These are phyloP conservation scores for Dendrocopos noguchii DNA, from an alignment of 2,113 vertebrate species.

Conservation along the genomic window DNA sequence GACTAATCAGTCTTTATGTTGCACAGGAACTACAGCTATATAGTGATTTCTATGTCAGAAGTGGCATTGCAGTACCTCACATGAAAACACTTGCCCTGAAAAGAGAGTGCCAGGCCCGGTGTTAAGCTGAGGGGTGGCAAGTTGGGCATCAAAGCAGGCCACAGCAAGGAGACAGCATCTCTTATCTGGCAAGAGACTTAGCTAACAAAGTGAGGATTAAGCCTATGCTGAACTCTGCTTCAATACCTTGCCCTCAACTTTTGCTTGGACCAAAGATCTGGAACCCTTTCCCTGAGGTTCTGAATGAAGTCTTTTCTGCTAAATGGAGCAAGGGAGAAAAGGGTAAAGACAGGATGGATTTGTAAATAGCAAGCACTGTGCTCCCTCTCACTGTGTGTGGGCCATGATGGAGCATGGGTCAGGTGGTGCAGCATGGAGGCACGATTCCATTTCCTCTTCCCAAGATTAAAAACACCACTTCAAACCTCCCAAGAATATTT, in stretches of 20 bases:
- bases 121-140: background rate
- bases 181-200: background rate
- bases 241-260: background rate
- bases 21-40: background rate
- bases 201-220: background rate
- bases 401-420: background rate
- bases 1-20: background rate
- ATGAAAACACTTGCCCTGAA: background rate
- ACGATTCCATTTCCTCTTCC: background rate
- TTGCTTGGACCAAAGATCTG: background rate
- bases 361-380: rapidly evolving
- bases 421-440: background rate
- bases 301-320: background rate
- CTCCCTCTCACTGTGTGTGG: background rate
- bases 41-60: background rate
- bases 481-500: background rate
- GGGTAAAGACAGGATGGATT: background rate
- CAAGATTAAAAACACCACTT: background rate
- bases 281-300: background rate
- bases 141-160: background rate
- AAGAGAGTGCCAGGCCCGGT: background rate
- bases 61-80: background rate
- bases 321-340: background rate
- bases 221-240: background rate
- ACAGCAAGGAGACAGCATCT: background rate